Evolutionary conservation across 2,797 vertebrate genomes (phyloP).

Genomic region (Chiloscyllium punctatum): DNA sequence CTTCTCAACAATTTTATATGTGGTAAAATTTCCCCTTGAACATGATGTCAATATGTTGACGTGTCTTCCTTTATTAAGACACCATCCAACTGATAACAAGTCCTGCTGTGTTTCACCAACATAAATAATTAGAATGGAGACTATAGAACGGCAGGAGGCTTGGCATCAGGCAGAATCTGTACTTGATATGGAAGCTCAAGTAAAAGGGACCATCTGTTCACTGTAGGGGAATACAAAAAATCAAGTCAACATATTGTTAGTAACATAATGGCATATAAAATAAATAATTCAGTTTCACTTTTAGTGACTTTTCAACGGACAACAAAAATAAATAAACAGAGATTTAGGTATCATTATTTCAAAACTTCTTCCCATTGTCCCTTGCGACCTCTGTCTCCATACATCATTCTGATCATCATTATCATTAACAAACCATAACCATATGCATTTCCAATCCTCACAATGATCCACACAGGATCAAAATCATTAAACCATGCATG

Average conservation of each 20-base stretch:
- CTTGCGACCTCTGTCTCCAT: background rate
- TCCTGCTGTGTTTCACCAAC: conserved; percentile 99
- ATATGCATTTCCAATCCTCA: conserved; percentile 14
- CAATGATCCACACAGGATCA: background rate
- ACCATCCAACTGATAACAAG: conserved; percentile 96
- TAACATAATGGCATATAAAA: conserved; percentile 98
- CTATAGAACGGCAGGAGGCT: conserved; percentile 96
- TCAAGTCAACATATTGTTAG: conserved; percentile 99
- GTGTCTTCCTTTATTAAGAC: conserved; percentile 97
- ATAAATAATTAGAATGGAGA: conserved; percentile 99
- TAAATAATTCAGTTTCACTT: conserved; percentile 90
- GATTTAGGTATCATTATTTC: conserved; percentile 13
- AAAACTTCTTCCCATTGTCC: conserved; percentile 6
- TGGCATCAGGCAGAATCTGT: conserved; percentile 98
- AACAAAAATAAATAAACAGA: background rate
- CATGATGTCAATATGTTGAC: conserved; percentile 99
- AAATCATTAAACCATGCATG: background rate
- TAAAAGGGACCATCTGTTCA: conserved; percentile 99
- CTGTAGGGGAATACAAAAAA: conserved; percentile 84
- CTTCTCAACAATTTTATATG: conserved; percentile 45
- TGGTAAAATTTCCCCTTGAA: conserved; percentile 90
- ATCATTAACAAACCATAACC: background rate
- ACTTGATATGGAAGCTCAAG: conserved; percentile 99
- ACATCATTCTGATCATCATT: conserved; percentile 19
- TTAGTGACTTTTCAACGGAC: conserved; percentile 58